phyloP scores from a whole-genome alignment of 2,888 invertebrate genomes.

The Capitulum mitella region DNA sequence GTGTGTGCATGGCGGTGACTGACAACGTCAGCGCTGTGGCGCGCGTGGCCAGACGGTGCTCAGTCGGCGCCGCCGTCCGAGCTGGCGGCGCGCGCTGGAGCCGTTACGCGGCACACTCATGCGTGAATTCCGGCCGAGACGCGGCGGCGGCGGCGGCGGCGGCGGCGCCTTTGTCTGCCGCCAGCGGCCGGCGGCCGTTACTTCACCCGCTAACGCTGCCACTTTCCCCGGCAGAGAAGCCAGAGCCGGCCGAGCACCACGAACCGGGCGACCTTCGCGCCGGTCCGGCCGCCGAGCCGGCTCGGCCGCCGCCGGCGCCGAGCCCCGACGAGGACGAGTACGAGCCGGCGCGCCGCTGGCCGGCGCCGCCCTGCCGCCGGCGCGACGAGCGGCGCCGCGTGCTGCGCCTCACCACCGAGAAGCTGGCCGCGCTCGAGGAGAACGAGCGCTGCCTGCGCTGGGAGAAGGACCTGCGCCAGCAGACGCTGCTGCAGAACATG shows the following conservation, averaged over 20 bases:
- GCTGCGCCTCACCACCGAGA: conserved; percentile 2
- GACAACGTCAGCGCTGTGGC: not conserved
- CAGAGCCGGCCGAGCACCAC: not conserved
- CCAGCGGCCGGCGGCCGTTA: too few relatives aligned
- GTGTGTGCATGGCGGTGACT: not conserved
- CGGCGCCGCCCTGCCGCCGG: not conserved
- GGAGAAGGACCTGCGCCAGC: conserved; percentile 9
- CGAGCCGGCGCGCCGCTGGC: not conserved
- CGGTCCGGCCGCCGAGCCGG: not conserved
- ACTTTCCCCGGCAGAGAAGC: not conserved
- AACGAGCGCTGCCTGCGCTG: conserved; percentile 3
- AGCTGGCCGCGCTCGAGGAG: not conserved
- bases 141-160: too few relatives aligned
- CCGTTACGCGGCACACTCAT: too few relatives aligned
- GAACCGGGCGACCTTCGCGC: not conserved
- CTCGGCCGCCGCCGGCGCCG: not conserved
- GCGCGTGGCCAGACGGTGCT: too few relatives aligned
- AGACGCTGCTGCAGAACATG: conserved; percentile 12
- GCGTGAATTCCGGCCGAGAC: too few relatives aligned
- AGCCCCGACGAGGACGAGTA: not conserved
- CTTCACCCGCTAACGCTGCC: not conserved
- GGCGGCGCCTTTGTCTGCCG: too few relatives aligned
- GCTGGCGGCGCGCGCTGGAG: too few relatives aligned
- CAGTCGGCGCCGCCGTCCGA: too few relatives aligned
- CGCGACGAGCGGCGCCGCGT: conserved; percentile 21